These are phyloP conservation scores for Pseudomyrmex gracilis DNA, from an alignment of 1,140 invertebrate species.

Conservation along the genomic window DNA sequence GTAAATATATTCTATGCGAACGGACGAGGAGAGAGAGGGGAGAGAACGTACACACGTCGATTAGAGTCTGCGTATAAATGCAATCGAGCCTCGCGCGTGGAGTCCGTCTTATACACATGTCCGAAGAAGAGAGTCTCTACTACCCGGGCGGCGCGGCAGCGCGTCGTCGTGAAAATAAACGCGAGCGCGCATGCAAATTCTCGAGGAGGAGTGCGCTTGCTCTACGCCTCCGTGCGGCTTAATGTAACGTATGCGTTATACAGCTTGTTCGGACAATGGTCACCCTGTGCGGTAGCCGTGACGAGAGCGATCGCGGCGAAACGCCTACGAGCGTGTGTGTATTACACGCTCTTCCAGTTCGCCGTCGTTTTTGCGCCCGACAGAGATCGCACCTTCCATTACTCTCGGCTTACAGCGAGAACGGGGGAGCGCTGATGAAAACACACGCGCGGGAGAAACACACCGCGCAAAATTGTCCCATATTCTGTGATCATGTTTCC, in stretches of 20 bases:
- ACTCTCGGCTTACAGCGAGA: background rate
- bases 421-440: too few species aligned
- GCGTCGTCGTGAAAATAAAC: conserved; percentile 18
- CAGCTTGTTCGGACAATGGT: conserved; percentile 28
- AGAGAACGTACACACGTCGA: too few species aligned
- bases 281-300: conserved; percentile 25
- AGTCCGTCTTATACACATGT: too few species aligned
- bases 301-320: conserved; percentile 11
- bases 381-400: conserved; percentile 38
- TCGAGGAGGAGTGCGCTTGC: background rate
- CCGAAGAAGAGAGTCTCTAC: background rate
- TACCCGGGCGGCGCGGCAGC: background rate
- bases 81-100: too few species aligned
- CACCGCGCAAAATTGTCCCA: background rate
- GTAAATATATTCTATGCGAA: background rate
- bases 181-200: background rate
- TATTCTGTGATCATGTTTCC: conserved; percentile 20
- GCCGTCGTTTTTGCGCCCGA: conserved; percentile 26
- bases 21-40: fast-evolving
- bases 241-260: conserved; percentile 35
- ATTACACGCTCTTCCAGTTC: background rate
- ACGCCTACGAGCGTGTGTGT: conserved; percentile 25
- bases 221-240: background rate
- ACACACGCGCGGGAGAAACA: background rate
- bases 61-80: too few species aligned